A percentile compares a stretch with the other conserved stretches of the same genome.
Evolutionary conservation across 2,113 vertebrate genomes (phyloP).

Genomic region (Charadrius vociferus): DNA sequence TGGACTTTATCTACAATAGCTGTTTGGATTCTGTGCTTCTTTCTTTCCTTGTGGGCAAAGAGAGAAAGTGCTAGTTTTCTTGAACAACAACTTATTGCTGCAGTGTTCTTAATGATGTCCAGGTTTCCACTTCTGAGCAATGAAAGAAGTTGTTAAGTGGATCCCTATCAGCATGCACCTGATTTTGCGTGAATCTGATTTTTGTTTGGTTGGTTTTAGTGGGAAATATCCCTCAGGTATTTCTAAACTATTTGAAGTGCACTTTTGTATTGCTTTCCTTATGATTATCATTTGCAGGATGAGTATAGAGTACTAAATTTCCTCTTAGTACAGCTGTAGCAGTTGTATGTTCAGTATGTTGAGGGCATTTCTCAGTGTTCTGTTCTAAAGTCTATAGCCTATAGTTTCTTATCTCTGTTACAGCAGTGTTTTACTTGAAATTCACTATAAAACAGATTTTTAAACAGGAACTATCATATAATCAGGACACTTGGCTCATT

Average conservation of each 20-base stretch:
- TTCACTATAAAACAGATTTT: neutral
- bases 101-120: neutral
- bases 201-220: neutral
- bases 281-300: neutral
- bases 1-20: neutral
- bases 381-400: neutral
- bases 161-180: neutral
- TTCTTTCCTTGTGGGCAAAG: neutral
- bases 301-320: neutral
- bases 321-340: neutral
- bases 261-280: neutral
- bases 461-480: neutral
- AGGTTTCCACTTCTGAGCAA: neutral
- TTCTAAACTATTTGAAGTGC: neutral
- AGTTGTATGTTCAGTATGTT: accelerated
- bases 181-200: neutral
- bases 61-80: neutral
- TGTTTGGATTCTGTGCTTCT: neutral
- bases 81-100: neutral
- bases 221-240: neutral
- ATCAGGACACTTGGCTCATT: neutral
- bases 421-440: neutral
- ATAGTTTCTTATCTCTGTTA: neutral
- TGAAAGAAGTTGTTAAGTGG: neutral
- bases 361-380: neutral